Evolutionary conservation across 2,888 invertebrate genomes (phyloP).

Genomic region (Drosophila pseudotalamancana): DNA sequence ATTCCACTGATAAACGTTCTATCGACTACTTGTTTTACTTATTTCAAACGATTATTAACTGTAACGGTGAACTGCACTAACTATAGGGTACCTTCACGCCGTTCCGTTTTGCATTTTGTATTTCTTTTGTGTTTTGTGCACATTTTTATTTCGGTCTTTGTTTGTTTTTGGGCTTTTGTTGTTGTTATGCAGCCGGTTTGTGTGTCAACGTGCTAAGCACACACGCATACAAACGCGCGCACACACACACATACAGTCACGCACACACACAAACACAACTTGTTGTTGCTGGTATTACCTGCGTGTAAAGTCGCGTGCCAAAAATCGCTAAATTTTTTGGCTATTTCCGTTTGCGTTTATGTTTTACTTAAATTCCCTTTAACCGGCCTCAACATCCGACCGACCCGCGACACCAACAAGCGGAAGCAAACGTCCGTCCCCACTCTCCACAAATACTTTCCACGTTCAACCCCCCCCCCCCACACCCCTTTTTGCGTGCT

Average conservation of each 20-base stretch:
- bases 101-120: background rate
- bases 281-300: conserved; percentile 35
- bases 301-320: conserved; percentile 61
- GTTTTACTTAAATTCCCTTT: conserved; percentile 77
- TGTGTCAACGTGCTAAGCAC: conserved; percentile 56
- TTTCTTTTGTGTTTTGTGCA: conserved; percentile 46
- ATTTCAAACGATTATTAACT: too few relatives aligned
- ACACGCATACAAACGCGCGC: conserved; percentile 16
- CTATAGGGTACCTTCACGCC: background rate
- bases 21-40: too few relatives aligned
- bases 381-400: conserved; percentile 76
- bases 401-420: conserved; percentile 29
- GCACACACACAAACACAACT: conserved; percentile 1
- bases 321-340: conserved; percentile 58
- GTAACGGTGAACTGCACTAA: too few relatives aligned
- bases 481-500: background rate
- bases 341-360: conserved; percentile 77
- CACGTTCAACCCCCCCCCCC: background rate
- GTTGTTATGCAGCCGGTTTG: conserved; percentile 34
- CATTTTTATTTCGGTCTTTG: conserved; percentile 22
- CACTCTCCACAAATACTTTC: too few relatives aligned
- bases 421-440: too few relatives aligned
- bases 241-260: conserved; percentile 1
- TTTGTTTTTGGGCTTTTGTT: conserved; percentile 23
- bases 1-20: too few relatives aligned